A percentile compares a stretch with the other conserved stretches of the same genome.
These are phyloP conservation scores for Rhabdomys dilectus DNA, from an alignment of 2,113 vertebrate genomes.

Conservation along the genomic window DNA sequence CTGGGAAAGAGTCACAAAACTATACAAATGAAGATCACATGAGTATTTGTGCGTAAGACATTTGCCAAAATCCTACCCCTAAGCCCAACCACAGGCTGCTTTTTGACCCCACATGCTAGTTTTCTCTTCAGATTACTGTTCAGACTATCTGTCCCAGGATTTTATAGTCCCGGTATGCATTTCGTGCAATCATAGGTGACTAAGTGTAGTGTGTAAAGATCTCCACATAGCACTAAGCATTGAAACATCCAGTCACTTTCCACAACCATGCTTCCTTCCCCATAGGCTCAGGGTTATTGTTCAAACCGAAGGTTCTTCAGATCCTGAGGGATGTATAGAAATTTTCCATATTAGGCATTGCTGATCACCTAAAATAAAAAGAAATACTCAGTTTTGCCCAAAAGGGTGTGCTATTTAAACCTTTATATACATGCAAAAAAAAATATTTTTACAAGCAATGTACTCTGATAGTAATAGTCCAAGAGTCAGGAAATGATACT, in stretches of 20 bases:
- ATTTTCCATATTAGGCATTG: conserved; percentile 17
- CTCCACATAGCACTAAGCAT: fast-evolving
- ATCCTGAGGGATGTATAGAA: background rate
- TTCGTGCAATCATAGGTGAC: background rate
- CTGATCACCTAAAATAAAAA: conserved; percentile 4
- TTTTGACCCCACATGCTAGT: background rate
- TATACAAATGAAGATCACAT: background rate
- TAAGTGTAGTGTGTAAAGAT: background rate
- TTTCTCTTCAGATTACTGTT: conserved; percentile 26
- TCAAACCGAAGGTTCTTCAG: background rate
- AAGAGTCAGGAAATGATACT: background rate
- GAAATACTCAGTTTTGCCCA: conserved; percentile 21
- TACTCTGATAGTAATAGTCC: background rate
- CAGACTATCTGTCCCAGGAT: background rate
- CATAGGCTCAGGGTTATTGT: background rate
- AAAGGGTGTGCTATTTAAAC: conserved; percentile 23
- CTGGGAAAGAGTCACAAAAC: conserved; percentile 15
- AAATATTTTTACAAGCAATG: conserved; percentile 15
- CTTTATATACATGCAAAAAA: background rate
- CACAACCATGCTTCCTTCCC: background rate
- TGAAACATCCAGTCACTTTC: background rate
- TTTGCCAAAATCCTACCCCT: background rate
- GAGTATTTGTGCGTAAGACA: conserved; percentile 54
- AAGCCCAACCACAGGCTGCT: background rate
- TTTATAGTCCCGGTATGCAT: background rate